Base-by-base conservation (phyloP, 2,888 invertebrate genomes). In the Phortica magna region DNA sequence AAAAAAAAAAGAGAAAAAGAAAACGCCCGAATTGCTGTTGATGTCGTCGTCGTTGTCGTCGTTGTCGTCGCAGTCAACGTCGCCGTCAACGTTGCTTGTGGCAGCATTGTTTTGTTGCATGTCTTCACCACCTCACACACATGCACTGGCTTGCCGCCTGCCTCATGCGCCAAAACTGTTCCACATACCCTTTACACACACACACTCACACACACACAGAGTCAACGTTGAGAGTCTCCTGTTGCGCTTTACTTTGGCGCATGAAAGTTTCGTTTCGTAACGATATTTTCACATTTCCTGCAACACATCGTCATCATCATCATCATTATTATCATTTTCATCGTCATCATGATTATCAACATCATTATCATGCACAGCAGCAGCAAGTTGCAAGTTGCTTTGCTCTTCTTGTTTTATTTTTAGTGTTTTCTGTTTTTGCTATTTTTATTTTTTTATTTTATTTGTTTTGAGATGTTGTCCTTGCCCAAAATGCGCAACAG, bases 201-300 rank as follows among this genome's bases (percentile, higher is more conserved):
- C 61, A 61, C 19, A 12, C 61, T n/a, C n/a, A 61, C 61, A 61
- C 7, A 61, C 17, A 61, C 61, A 12, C 61, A 22, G 4, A 61
- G 10, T 6, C 9, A 61, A 22, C 17, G 71, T 19, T 10, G 19
- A 64, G 67, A 67, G 67, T 53, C 85, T 85, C 85, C 85, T 85
- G 85, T 85, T 85, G 85, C 88, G 85, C 85, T 88, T 78, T 82
- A 88, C 85, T 88, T 77, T 82, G 83, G 76, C 48, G 43, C 68
- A 83, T 81, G 82, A 81, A 86, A 85, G 19, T 68, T 68, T 68
- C 85, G 85, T 85, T 68, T 68, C 85, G 85, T 85, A 87, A 85
- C 88, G 84, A 80, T 88, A 85, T 85, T 88, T 88, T 87, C 88
- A 88, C 85, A 85, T 85, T 85, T 85, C 85, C 85, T 87, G 87